Evolutionary conservation across 2,113 vertebrate species (phyloP).

Genomic region (Odobenus rosmarus): DNA sequence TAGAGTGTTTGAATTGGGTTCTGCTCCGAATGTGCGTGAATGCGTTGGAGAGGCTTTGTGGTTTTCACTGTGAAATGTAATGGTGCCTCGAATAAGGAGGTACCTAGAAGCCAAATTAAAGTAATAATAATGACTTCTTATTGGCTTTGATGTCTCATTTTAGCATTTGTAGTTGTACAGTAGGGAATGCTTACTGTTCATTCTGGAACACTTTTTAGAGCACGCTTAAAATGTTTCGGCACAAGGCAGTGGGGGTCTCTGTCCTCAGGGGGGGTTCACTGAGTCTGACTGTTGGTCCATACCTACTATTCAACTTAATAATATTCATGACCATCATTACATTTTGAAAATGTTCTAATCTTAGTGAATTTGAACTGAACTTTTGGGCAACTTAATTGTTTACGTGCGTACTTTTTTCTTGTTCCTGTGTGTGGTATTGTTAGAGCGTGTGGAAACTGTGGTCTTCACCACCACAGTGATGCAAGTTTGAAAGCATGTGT

Average conservation of each 20-base stretch:
- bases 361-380: constrained; percentile 21
- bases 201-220: neutral
- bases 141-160: constrained; percentile 3
- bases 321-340: neutral
- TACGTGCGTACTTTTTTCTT: neutral
- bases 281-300: neutral
- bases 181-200: neutral
- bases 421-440: neutral
- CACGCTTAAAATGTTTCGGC: neutral
- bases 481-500: neutral
- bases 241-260: neutral
- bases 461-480: neutral
- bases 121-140: neutral
- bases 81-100: neutral
- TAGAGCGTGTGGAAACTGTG: neutral
- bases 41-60: neutral
- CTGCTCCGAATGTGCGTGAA: neutral
- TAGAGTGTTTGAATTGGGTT: neutral
- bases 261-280: neutral
- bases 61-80: constrained; percentile 42
- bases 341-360: constrained; percentile 13
- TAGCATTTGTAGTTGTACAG: neutral
- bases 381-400: neutral
- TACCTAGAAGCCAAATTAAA: constrained; percentile 47
- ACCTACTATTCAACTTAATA: neutral